phyloP scores from a whole-genome alignment of 2,888 invertebrate species.

The Polydesmus complanatus region DNA sequence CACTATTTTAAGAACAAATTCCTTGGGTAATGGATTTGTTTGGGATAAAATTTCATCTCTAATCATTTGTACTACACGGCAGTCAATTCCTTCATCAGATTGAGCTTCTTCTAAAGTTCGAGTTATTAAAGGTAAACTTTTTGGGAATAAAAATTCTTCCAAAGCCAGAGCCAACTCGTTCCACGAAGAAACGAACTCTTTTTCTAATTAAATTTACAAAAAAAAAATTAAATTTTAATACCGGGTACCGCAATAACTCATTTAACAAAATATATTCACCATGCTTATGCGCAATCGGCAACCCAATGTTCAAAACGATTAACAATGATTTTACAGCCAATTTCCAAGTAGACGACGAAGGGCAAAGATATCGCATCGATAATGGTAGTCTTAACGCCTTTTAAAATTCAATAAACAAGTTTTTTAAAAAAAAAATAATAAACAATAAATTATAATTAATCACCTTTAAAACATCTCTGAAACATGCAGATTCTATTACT shows the following conservation, averaged over 20 bases:
- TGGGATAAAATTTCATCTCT: constrained; percentile 69
- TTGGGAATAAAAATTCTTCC: constrained; percentile 82
- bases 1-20: constrained; percentile 69
- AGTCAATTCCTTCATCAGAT: constrained; percentile 64
- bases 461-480: constrained; percentile 52
- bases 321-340: constrained; percentile 60
- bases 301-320: constrained; percentile 62
- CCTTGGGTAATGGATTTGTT: constrained; percentile 58
- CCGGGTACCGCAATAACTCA: too few relatives aligned
- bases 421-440: not conserved
- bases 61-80: constrained; percentile 60
- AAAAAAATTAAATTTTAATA: not conserved
- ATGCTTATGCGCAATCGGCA: constrained; percentile 67
- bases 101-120: constrained; percentile 41
- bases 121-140: constrained; percentile 40
- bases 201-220: constrained; percentile 16
- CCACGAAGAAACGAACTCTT: constrained; percentile 47
- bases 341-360: constrained; percentile 68
- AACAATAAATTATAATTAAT: constrained; percentile 1
- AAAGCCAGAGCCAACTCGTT: constrained; percentile 66
- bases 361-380: constrained; percentile 40
- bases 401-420: not conserved
- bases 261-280: too few relatives aligned
- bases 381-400: constrained; percentile 17
- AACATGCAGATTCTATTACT: constrained; percentile 55